These are phyloP conservation scores for Podocnemis expansa DNA, from an alignment of 2,113 vertebrate genomes.

Conservation along the genomic window DNA sequence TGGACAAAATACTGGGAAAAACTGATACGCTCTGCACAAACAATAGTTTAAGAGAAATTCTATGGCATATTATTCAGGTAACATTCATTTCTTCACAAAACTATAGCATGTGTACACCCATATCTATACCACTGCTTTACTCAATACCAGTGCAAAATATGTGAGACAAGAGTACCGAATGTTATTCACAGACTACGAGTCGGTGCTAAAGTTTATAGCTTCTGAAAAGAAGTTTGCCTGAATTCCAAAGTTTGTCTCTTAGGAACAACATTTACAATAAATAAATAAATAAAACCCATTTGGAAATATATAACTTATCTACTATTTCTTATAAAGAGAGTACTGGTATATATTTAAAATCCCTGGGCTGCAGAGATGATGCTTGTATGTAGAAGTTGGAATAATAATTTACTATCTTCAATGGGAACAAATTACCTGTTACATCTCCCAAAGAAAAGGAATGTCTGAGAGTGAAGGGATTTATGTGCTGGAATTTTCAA, in stretches of 20 bases:
- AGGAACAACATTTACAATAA: not conserved
- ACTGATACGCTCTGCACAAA: not conserved
- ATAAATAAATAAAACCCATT: not conserved
- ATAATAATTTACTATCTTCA: not conserved
- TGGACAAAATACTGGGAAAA: not conserved
- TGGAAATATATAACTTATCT: not conserved
- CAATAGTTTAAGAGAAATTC: not conserved
- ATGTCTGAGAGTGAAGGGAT: accelerated
- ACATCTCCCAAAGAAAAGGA: not conserved
- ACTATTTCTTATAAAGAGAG: not conserved
- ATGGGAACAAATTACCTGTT: not conserved
- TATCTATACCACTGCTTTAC: not conserved
- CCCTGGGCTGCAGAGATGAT: not conserved
- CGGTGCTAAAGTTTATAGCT: not conserved
- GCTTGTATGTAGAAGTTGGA: not conserved
- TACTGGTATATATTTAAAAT: not conserved
- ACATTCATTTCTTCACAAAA: not conserved
- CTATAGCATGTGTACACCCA: not conserved
- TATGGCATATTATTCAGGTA: not conserved
- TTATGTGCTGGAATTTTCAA: not conserved
- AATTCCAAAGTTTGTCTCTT: not conserved
- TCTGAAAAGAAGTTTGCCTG: not conserved
- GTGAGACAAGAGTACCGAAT: not conserved
- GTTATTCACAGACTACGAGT: not conserved
- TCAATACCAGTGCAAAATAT: not conserved